Evolutionary conservation across 2,113 vertebrate genomes (phyloP).

Genomic region (Podocnemis expansa): DNA sequence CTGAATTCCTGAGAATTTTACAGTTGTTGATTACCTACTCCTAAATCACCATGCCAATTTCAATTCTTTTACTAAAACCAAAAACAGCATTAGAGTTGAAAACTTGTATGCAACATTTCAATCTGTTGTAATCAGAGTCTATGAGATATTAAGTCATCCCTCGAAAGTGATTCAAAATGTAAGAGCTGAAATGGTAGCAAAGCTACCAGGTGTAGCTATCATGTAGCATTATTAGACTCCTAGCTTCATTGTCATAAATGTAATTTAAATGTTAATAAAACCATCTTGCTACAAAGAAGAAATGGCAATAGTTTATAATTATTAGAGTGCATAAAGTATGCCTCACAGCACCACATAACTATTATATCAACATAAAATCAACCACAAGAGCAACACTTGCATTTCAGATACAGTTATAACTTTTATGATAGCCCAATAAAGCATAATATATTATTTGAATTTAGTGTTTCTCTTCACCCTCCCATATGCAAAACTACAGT

Average conservation of each 20-base stretch:
- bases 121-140: not conserved
- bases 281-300: slow-evolving; percentile 43
- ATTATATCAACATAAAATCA: slow-evolving; percentile 51
- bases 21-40: not conserved
- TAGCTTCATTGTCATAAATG: slow-evolving; percentile 52
- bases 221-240: not conserved
- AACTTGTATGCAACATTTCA: not conserved
- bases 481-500: not conserved
- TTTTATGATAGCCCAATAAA: slow-evolving; percentile 19
- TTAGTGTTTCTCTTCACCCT: slow-evolving; percentile 14
- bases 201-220: not conserved
- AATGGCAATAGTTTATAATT: slow-evolving; percentile 64
- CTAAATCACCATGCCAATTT: not conserved
- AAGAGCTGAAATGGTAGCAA: not conserved
- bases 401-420: slow-evolving; percentile 53
- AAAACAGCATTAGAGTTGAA: not conserved
- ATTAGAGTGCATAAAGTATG: slow-evolving; percentile 40
- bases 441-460: too few species aligned
- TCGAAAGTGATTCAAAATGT: not conserved
- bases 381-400: slow-evolving; percentile 26
- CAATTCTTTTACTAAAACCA: not conserved
- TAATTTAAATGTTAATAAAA: slow-evolving; percentile 62
- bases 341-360: slow-evolving; percentile 40
- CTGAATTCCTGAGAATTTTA: not conserved
- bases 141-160: not conserved